Base-by-base conservation (phyloP, 2,797 vertebrate species). In the Gallinago stenura region DNA sequence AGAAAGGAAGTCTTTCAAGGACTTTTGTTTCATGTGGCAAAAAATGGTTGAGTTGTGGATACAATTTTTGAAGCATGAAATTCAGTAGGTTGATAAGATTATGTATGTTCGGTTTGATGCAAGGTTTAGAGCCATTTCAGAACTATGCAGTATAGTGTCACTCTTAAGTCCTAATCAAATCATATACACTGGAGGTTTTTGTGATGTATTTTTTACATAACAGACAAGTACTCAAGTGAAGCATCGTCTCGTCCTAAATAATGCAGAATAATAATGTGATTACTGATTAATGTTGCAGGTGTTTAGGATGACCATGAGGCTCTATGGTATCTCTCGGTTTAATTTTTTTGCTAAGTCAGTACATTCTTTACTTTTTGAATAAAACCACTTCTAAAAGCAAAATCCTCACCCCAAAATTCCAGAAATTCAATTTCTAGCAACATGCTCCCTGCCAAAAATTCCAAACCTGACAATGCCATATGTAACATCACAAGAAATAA, bases 371-470 rank as follows among this genome's bases (percentile, higher is more conserved):
- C 77, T 62, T 88, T 91, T 16, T 93, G 35, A 66, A 56, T 85
- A 72, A 91, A 90, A 57, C 10, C 14, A 60, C 53, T 76, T 85
- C 48, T 75, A 75, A 92, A 82, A 89, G 22, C 70, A 93, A 92
- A 90, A 80, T n/a, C 54, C 9, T 83, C 37, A 62, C 41, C 9
- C 48, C 9, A 26, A 91, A 90, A 58, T 65, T 84, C 31, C 43
- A 89, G 58, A 71, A 70, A 70, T 89, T 37, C 2, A 9, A 24
- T 82, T 79, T 70, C 73, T 66, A 87, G 51, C 46, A 89, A 35
- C 17, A 82, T 66, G 28, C 12, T 73, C 53, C 45, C 58, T 89
- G 35, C 28, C 39, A 82, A 77, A 88, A 88, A 56, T 60, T 84
- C 58, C 48, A 33, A 30, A 62, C 24, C 14, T 76, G 58, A 82